Evolutionary conservation across 1,140 invertebrate genomes (phyloP).

Genomic region (Lepidotrigona ventralis): DNA sequence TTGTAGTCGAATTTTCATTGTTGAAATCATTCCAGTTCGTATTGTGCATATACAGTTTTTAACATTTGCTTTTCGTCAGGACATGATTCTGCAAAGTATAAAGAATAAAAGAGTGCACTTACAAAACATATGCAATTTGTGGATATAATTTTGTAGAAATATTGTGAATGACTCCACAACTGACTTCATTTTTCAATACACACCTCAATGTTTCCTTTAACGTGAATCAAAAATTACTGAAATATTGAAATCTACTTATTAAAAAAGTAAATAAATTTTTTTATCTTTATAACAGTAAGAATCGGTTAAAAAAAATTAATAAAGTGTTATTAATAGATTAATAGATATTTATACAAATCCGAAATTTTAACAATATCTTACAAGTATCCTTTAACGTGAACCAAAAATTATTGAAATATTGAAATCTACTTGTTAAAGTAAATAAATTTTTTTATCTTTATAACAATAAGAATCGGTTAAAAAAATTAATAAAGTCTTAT

Average conservation of each 20-base stretch:
- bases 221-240: not conserved
- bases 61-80: not conserved
- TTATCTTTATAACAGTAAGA: not conserved
- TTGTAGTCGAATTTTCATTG: not conserved
- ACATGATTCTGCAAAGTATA: not conserved
- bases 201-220: not conserved
- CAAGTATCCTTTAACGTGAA: not conserved
- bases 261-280: no score
- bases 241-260: not conserved
- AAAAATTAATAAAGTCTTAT: no score
- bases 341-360: no score
- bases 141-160: not conserved
- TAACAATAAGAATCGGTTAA: not conserved
- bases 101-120: not conserved
- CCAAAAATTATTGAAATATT: not conserved
- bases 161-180: not conserved
- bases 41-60: not conserved
- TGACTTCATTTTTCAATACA: not conserved
- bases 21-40: not conserved
- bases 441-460: no score
- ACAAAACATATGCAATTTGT: no score
- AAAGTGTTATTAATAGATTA: no score
- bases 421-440: no score
- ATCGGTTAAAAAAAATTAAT: not conserved
- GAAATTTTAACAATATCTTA: no score